These are phyloP conservation scores for Drosophila quinaria DNA, from an alignment of 2,888 invertebrate genomes.

Conservation along the genomic window DNA sequence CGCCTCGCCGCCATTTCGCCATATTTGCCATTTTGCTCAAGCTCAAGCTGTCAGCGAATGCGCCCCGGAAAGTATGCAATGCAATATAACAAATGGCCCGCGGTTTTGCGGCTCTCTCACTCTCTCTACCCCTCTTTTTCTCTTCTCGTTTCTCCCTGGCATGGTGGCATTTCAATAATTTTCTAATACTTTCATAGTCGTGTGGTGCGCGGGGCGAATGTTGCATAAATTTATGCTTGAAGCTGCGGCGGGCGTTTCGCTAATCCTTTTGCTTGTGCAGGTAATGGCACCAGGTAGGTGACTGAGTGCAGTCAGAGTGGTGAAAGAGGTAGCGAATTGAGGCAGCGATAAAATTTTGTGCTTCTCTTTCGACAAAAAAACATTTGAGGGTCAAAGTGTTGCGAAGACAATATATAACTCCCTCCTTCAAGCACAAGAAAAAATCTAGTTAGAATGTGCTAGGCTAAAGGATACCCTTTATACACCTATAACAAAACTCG, in stretches of 20 bases:
- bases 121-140: background rate
- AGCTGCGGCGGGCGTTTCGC: slow-evolving; percentile 26
- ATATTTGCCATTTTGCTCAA: slow-evolving; percentile 79
- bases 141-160: background rate
- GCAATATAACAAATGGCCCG: slow-evolving; percentile 70
- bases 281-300: slow-evolving; percentile 17
- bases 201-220: background rate
- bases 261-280: slow-evolving; percentile 50
- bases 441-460: background rate
- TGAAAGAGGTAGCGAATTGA: background rate
- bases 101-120: slow-evolving; percentile 54
- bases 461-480: background rate
- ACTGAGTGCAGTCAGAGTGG: background rate
- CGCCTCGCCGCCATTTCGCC: slow-evolving; percentile 13
- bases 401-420: slow-evolving; percentile 8
- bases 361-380: slow-evolving; percentile 50
- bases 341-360: slow-evolving; percentile 43
- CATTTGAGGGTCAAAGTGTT: slow-evolving; percentile 69
- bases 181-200: slow-evolving; percentile 55
- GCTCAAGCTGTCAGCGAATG: slow-evolving; percentile 76
- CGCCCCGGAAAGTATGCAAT: slow-evolving; percentile 68
- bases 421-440: background rate
- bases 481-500: background rate
- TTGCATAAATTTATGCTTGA: slow-evolving; percentile 47
- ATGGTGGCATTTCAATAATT: slow-evolving; percentile 65